Evolutionary conservation across 1,140 invertebrate genomes (phyloP).

Genomic region (Lasaia peninsularis): DNA sequence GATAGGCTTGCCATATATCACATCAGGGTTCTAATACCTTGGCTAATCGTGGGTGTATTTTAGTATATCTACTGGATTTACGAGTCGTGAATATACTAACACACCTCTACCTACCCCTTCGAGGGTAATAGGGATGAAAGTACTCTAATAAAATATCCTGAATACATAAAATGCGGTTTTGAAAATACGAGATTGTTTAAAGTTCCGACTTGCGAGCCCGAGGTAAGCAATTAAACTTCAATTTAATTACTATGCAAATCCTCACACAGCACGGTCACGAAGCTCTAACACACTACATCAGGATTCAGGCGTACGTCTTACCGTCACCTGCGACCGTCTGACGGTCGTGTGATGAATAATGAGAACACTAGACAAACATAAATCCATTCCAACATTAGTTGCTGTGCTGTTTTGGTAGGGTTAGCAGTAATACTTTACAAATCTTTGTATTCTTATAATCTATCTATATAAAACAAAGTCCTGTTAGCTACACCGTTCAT

Average conservation of each 20-base stretch:
- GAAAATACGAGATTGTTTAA: neutral
- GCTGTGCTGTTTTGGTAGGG: constrained; percentile 11
- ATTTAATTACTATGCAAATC: constrained; percentile 7
- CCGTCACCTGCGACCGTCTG: constrained; percentile 32
- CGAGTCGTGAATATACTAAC: too few relatives aligned
- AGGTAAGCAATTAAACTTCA: constrained; percentile 1
- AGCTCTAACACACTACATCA: constrained; percentile 18
- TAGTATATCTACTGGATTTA: too few relatives aligned
- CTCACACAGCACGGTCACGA: neutral
- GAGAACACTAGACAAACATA: constrained; percentile 1
- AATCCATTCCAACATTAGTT: constrained; percentile 9
- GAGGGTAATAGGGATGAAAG: too few relatives aligned
- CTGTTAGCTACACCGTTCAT: too few relatives aligned
- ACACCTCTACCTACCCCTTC: too few relatives aligned
- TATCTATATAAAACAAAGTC: too few relatives aligned
- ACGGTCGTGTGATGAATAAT: constrained; percentile 29
- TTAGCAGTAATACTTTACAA: neutral
- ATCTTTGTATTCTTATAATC: too few relatives aligned
- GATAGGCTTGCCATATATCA: too few relatives aligned
- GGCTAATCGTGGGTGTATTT: too few relatives aligned
- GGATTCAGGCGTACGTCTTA: constrained; percentile 20
- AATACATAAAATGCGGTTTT: neutral
- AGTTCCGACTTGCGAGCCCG: too few relatives aligned
- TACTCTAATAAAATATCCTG: neutral
- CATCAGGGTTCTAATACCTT: too few relatives aligned